Percentiles rank a stretch among this genome's conserved stretches.
These are phyloP conservation scores for Agonum fuliginosum DNA, from an alignment of 2,888 invertebrate species.

Conservation along the genomic window DNA sequence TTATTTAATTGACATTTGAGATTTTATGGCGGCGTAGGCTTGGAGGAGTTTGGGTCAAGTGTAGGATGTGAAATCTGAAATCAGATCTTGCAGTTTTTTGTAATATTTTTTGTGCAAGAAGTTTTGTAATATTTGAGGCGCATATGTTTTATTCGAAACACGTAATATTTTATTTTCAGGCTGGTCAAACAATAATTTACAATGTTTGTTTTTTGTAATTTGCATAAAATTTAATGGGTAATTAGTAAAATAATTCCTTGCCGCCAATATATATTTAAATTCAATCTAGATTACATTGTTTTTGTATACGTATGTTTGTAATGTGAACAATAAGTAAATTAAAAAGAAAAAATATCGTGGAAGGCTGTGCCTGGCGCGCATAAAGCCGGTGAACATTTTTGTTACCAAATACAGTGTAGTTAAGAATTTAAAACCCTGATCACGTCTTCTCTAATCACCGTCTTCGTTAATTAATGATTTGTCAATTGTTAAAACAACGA, in stretches of 20 bases:
- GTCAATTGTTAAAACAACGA: slow-evolving; percentile 45
- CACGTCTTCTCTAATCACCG: slow-evolving; percentile 51
- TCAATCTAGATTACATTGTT: background rate
- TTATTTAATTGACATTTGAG: slow-evolving; percentile 38
- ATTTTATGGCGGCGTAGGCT: slow-evolving; percentile 2
- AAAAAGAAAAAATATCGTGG: slow-evolving; percentile 28
- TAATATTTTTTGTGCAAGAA: slow-evolving; percentile 21
- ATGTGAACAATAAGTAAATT: slow-evolving; percentile 26
- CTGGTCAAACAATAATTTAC: background rate
- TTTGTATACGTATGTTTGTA: slow-evolving; percentile 6
- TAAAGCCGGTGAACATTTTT: slow-evolving; percentile 6
- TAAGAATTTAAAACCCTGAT: slow-evolving; percentile 9
- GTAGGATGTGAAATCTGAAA: slow-evolving; percentile 32
- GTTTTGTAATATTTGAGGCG: slow-evolving; percentile 25
- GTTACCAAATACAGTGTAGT: slow-evolving; percentile 27
- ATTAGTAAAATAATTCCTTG: background rate
- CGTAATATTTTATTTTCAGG: background rate
- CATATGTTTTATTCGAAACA: background rate
- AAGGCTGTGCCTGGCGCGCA: slow-evolving; percentile 18
- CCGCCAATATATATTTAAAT: slow-evolving; percentile 10
- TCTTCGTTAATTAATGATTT: slow-evolving; percentile 54
- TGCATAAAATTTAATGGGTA: background rate
- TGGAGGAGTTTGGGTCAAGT: slow-evolving; percentile 6
- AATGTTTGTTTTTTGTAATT: background rate
- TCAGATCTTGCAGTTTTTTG: slow-evolving; percentile 40